These are phyloP conservation scores for Alcedo quadribrachys DNA, from an alignment of 2,797 vertebrate species.

Conservation along the genomic window DNA sequence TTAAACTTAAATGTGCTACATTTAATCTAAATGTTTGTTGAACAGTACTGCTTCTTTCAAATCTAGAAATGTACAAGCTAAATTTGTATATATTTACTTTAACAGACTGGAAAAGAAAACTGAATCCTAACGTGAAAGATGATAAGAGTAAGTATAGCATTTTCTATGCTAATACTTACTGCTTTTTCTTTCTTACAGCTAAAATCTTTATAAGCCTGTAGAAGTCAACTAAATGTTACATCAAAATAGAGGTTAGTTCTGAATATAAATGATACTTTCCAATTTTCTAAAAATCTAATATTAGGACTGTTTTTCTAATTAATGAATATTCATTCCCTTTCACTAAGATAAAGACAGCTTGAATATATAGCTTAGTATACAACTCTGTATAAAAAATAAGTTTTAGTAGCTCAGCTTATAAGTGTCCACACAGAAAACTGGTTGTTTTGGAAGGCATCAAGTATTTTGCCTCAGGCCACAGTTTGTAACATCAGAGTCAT, in stretches of 20 bases:
- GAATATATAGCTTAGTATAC: not conserved
- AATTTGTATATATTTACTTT: not conserved
- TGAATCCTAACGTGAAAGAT: not conserved
- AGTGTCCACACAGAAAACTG: not conserved
- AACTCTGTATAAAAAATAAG: not conserved
- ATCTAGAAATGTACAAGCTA: not conserved
- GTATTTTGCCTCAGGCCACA: not conserved
- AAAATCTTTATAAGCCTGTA: not conserved
- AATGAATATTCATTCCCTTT: not conserved
- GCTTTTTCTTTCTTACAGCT: not conserved
- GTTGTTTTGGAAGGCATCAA: not conserved
- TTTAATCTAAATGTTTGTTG: not conserved
- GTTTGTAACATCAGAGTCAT: not conserved
- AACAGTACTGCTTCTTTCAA: not conserved
- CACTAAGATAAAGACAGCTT: not conserved
- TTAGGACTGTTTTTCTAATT: not conserved
- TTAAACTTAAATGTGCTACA: not conserved
- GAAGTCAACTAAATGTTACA: not conserved
- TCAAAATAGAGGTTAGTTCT: not conserved
- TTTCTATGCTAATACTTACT: not conserved
- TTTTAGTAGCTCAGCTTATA: not conserved
- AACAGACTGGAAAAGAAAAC: slow-evolving; percentile 16
- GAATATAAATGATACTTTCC: not conserved
- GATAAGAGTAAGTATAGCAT: slow-evolving; percentile 16
- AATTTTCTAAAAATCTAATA: not conserved